These are phyloP conservation scores for Ypsolopha sequella DNA, from an alignment of 2,888 invertebrate genomes.

Conservation along the genomic window DNA sequence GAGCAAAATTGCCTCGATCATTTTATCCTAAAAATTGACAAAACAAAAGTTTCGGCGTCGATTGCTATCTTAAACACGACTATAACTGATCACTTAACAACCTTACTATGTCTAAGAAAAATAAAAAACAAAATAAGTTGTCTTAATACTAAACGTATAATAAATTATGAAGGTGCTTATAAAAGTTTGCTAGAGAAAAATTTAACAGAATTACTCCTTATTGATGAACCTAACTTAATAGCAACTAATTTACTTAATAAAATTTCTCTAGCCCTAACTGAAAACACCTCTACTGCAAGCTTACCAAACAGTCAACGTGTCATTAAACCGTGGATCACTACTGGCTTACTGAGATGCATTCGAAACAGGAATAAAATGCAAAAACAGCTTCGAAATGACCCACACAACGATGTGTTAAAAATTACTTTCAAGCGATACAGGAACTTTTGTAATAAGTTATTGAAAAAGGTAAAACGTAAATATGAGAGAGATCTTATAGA, in stretches of 20 bases:
- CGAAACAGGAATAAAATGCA: no score
- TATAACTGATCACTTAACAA: not conserved
- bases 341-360: not conserved
- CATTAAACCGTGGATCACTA: not conserved
- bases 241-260: not conserved
- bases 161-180: not conserved
- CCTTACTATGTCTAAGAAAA: not conserved
- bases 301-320: not conserved
- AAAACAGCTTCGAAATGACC: not conserved
- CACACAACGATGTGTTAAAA: not conserved
- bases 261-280: not conserved
- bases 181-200: not conserved
- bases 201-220: not conserved
- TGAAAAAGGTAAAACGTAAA: not conserved
- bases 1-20: not conserved
- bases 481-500: not conserved
- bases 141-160: not conserved
- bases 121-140: not conserved
- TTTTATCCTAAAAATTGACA: not conserved
- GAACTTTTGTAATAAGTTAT: conserved; percentile 1
- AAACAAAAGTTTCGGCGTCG: not conserved
- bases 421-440: not conserved
- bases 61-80: not conserved
- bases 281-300: not conserved
- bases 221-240: no score